Evolutionary conservation across 2,888 invertebrate species (phyloP).

Genomic region (Philhelius pedissequus): DNA sequence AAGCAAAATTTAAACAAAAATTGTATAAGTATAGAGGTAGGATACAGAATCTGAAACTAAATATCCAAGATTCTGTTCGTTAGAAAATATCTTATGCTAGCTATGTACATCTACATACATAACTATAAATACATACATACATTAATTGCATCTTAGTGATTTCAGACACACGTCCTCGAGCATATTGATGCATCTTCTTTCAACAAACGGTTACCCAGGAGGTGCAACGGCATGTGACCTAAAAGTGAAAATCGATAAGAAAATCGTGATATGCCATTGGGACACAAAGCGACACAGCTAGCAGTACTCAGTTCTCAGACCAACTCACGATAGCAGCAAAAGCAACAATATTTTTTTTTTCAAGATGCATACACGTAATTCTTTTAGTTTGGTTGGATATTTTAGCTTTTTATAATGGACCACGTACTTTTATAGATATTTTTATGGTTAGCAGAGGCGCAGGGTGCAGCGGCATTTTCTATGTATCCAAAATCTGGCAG

Average conservation of each 20-base stretch:
- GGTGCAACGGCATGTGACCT: constrained; percentile 24
- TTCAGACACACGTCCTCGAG: constrained; percentile 5
- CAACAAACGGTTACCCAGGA: not conserved
- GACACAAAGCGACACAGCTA: constrained; percentile 37
- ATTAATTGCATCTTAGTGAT: not conserved
- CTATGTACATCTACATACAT: not conserved
- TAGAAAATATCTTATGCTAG: constrained; percentile 3
- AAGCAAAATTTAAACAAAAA: too few species aligned
- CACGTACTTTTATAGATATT: not conserved
- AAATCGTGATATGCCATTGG: constrained; percentile 67
- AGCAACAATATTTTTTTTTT: not conserved
- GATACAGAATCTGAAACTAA: not conserved
- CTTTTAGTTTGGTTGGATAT: not conserved
- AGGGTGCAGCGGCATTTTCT: not conserved
- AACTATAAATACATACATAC: too few species aligned
- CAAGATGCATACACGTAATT: constrained; percentile 19
- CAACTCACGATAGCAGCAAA: too few species aligned
- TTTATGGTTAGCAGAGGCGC: not conserved
- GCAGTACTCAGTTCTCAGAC: not conserved
- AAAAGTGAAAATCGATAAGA: constrained; percentile 64
- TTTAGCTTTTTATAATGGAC: not conserved
- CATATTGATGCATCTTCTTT: constrained; percentile 17
- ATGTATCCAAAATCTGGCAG: constrained; percentile 20
- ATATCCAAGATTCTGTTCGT: not conserved
- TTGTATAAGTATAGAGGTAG: too few species aligned